Evolutionary conservation across 2,888 invertebrate genomes (phyloP).

Genomic region (Flexamia atlantica): DNA sequence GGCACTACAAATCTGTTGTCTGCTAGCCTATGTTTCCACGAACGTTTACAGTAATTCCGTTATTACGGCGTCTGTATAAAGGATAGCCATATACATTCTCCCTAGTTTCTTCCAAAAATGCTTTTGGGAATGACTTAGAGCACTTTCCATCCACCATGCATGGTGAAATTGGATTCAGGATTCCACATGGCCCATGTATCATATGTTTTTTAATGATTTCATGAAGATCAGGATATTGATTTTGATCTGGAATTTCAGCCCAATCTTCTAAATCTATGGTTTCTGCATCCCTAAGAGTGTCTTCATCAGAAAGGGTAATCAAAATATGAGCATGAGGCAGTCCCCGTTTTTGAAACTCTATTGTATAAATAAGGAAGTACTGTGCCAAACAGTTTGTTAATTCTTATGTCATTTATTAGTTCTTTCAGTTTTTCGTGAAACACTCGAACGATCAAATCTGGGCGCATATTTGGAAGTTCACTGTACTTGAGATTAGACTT

Average conservation of each 20-base stretch:
- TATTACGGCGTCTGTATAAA: slow-evolving; percentile 11
- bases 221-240: slow-evolving; percentile 26
- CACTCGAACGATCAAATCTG: slow-evolving; percentile 8
- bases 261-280: slow-evolving; percentile 8
- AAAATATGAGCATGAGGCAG: slow-evolving; percentile 60
- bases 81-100: slow-evolving; percentile 46
- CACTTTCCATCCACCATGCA: slow-evolving; percentile 59
- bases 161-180: slow-evolving; percentile 48
- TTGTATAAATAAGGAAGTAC: slow-evolving; percentile 28
- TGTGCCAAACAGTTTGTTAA: neutral
- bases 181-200: slow-evolving; percentile 63
- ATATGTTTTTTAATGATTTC: slow-evolving; percentile 57
- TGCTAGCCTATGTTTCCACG: neutral
- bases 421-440: slow-evolving; percentile 1
- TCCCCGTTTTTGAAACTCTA: slow-evolving; percentile 56
- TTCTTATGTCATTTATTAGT: neutral
- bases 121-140: slow-evolving; percentile 21
- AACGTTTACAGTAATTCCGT: neutral
- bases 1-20: slow-evolving; percentile 11
- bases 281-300: neutral
- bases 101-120: slow-evolving; percentile 1
- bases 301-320: slow-evolving; percentile 14
- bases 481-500: neutral
- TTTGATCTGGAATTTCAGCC: slow-evolving; percentile 48
- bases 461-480: neutral